phyloP scores from a whole-genome alignment of 2,113 vertebrate genomes.

The Plestiodon gilberti region DNA sequence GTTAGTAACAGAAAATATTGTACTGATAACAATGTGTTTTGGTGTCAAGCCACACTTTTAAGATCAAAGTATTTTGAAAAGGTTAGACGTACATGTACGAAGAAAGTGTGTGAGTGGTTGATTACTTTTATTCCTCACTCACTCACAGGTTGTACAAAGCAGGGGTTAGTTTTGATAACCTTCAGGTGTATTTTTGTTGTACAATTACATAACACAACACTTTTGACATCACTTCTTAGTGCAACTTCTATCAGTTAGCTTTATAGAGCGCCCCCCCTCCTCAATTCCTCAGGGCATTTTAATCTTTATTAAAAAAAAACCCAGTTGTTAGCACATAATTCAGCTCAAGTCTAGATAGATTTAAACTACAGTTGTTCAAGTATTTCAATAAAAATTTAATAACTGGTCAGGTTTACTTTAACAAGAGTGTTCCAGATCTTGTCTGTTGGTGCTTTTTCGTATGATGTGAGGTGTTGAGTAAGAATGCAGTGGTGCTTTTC shows the following conservation, averaged over 20 bases:
- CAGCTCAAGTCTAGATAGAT: not conserved
- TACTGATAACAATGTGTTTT: constrained; percentile 20
- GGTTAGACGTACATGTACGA: not conserved
- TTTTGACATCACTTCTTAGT: constrained; percentile 28
- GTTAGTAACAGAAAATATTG: constrained; percentile 26
- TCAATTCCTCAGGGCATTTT: not conserved
- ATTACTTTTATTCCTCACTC: constrained; percentile 30
- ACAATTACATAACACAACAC: constrained; percentile 22
- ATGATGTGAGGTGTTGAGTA: not conserved
- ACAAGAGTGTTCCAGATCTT: not conserved
- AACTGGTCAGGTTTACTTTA: not conserved
- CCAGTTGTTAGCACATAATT: not conserved
- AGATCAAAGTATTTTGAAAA: constrained; percentile 47
- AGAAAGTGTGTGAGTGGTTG: not conserved
- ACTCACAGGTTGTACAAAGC: not conserved
- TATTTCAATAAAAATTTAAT: not conserved
- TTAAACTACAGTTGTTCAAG: not conserved
- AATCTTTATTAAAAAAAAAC: not conserved
- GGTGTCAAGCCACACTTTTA: constrained; percentile 26
- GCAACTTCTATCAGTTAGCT: not conserved
- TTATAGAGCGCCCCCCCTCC: not conserved
- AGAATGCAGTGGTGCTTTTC: not conserved
- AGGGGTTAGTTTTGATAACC: not conserved
- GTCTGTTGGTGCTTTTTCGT: not conserved
- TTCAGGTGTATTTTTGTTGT: not conserved